Percentiles rank a stretch among this genome's conserved stretches.
Conservation (phyloP, 2,888 invertebrate genomes). For the Amblyteles armatorius region DNA sequence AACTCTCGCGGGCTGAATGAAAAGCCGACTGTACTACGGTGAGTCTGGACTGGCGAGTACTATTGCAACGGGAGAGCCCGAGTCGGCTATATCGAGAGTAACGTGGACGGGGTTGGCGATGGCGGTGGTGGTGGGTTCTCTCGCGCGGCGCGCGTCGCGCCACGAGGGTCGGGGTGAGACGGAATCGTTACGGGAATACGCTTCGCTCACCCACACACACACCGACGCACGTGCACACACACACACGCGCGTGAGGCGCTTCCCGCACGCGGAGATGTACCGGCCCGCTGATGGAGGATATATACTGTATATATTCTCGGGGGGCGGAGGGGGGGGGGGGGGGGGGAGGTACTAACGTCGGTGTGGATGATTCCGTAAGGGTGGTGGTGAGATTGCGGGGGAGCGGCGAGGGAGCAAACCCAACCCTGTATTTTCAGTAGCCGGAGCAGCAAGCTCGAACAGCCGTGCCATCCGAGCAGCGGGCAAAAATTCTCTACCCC, state of each 20-base stretch:
- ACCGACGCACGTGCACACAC: too few species aligned
- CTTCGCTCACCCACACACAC: conserved; percentile 16
- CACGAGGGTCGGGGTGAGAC: conserved; percentile 44
- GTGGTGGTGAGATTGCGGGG: conserved; percentile 58
- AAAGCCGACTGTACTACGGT: conserved; percentile 55
- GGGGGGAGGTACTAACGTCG: not conserved
- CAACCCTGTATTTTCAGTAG: conserved; percentile 53
- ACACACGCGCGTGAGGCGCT: not conserved
- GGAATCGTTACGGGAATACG: conserved; percentile 66
- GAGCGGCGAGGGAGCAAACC: conserved; percentile 55
- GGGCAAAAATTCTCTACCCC: conserved; percentile 9
- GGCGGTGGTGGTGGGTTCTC: conserved; percentile 21
- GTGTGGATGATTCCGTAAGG: not conserved
- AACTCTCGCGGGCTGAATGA: conserved; percentile 57
- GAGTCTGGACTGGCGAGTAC: conserved; percentile 50
- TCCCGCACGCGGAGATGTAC: conserved; percentile 23
- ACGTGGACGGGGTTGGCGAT: conserved; percentile 28
- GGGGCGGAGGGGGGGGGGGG: not conserved
- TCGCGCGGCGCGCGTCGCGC: conserved; percentile 60
- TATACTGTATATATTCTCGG: not conserved
- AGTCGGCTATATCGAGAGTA: conserved; percentile 23
- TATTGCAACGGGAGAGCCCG: conserved; percentile 54
- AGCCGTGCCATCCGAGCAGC: not conserved
- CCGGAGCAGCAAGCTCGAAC: conserved; percentile 40
- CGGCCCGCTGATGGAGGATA: not conserved